These are phyloP conservation scores for Calliopsis andreniformis DNA, from an alignment of 1,140 invertebrate species.

Conservation along the genomic window DNA sequence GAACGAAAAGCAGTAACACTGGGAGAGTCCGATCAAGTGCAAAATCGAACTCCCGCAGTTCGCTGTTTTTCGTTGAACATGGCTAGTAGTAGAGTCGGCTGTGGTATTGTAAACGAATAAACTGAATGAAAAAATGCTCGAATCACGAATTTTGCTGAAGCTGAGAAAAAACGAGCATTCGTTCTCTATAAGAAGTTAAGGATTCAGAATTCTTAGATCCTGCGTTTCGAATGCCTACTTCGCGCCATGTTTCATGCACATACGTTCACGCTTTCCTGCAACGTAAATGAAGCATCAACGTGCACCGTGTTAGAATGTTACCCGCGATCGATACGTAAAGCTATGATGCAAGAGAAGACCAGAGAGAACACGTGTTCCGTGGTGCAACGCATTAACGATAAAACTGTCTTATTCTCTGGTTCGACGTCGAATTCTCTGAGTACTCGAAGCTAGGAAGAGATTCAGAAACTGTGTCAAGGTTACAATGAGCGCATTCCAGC, in stretches of 20 bases:
- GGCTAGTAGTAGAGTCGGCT: too few relatives aligned
- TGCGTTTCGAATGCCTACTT: background rate
- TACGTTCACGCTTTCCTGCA: background rate
- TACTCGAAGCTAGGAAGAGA: conserved; percentile 28
- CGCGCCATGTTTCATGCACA: background rate
- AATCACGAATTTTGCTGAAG: too few relatives aligned
- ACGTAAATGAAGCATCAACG: conserved; percentile 37
- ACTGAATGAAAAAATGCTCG: too few relatives aligned
- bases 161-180: too few relatives aligned
- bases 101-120: too few relatives aligned
- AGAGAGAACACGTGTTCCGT: conserved; percentile 7
- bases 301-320: conserved; percentile 22
- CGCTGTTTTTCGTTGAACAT: too few relatives aligned
- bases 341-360: background rate
- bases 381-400: conserved; percentile 22
- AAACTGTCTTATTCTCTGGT: conserved; percentile 16
- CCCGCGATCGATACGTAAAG: conserved; percentile 15
- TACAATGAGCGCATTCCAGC: conserved; percentile 17
- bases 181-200: too few relatives aligned
- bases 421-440: conserved; percentile 1
- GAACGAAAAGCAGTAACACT: too few relatives aligned
- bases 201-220: too few relatives aligned
- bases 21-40: too few relatives aligned
- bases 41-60: too few relatives aligned
- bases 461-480: conserved; percentile 37